Base-by-base conservation (phyloP, 2,113 vertebrate species). In the Labeo catla region DNA sequence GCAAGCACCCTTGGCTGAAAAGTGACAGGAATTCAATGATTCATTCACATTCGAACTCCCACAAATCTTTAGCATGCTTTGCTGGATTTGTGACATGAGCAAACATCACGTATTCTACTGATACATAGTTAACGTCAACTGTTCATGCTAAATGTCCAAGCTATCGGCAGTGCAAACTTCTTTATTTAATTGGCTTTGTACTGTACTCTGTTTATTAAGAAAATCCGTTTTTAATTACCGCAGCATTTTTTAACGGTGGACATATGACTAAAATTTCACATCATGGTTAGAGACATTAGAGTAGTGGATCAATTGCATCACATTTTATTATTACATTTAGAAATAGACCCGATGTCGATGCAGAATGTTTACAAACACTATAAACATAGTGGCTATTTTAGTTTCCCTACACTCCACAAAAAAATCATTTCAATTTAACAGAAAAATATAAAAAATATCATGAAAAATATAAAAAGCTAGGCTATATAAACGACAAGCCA, bases 41-140 rank as follows among this genome's bases (percentile, higher is more conserved):
- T 89, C 49, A 87, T 89, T 63, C 72, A 76, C 43, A 45, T 52
- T 43, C 83, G 86, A 85, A 9, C n/a, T 87, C 76, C 47, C 47
- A 19, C 49, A 54, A 50, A 12, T 52, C 52, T 73, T 77, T 82
- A 84, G 82, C n/a, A 13, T 16, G 21, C 49, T 70, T 66, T 12
- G 36, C 78, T n/a, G 76, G 78, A 78, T 65, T 45, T 84, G 34
- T 72, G 61, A 83, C 57, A 65, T 47, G 23, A 66, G 61, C 70
- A 85, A 65, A 87, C 72, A 79, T 54, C 19, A 77, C 4, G 36
- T 43, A 84, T 80, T 54, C 15, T 15, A 39, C 73, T 28, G n/a
- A 23, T 76, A 15, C 11, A 6, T 47, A n/a, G 57, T 8, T 61
- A 74, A 23, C 23, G 72, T 74, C 11, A 76, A 28, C 45, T 15